phyloP scores from a whole-genome alignment of 2,113 vertebrate genomes.

The Lota lota region DNA sequence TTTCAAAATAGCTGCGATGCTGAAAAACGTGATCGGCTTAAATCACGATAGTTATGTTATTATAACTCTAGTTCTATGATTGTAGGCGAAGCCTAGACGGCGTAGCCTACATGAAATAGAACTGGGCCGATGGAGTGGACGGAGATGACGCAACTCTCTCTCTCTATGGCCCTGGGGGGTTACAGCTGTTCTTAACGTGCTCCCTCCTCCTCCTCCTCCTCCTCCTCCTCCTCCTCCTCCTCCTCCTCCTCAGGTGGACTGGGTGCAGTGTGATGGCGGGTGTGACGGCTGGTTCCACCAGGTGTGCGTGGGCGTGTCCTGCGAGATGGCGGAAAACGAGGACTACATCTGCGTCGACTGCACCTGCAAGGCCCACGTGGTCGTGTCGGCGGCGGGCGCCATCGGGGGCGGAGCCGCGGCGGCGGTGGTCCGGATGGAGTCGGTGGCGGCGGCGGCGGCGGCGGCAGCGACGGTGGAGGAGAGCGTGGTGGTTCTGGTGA shows the following conservation, averaged over 20 bases:
- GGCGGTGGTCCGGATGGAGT: constrained; percentile 21
- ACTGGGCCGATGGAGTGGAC: too few species aligned
- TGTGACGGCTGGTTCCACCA: constrained; percentile 99
- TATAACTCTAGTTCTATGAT: too few species aligned
- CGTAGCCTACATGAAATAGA: too few species aligned
- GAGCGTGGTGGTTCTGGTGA: constrained; percentile 56
- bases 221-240: constrained; percentile 25
- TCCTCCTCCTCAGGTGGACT: constrained; percentile 85
- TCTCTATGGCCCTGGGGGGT: too few species aligned
- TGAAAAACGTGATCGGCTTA: too few species aligned
- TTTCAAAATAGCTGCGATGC: too few species aligned
- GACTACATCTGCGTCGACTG: constrained; percentile 98
- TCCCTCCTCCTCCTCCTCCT: constrained; percentile 27
- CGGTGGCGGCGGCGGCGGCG: constrained; percentile 4
- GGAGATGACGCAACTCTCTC: too few species aligned
- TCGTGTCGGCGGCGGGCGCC: neutral
- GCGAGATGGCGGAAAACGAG: constrained; percentile 97
- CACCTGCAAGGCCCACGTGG: constrained; percentile 72
- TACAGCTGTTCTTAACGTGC: too few species aligned
- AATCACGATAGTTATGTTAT: too few species aligned
- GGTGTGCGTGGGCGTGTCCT: constrained; percentile 94
- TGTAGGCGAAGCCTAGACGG: too few species aligned
- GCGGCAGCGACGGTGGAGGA: constrained; percentile 48
- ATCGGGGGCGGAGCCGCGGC: neutral
- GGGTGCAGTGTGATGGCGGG: constrained; percentile 98